Evolutionary conservation across 53 echinoderm and acorn worm species (phyloP).

Genomic region (Crossaster papposus): DNA sequence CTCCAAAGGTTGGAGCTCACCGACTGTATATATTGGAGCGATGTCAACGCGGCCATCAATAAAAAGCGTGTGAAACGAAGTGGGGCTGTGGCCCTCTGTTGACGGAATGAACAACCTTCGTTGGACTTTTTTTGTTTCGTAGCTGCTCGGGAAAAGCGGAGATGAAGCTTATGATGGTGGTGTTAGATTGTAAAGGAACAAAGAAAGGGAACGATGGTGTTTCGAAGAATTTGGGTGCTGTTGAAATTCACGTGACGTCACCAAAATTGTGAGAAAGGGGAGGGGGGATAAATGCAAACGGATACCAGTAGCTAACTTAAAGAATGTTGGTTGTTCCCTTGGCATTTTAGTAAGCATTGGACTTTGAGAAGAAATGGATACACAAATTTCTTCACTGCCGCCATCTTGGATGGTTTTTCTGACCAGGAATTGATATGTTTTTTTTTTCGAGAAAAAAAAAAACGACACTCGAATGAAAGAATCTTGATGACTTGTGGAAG

Average conservation of each 20-base stretch:
- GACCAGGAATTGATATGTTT: not conserved
- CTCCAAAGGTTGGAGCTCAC: not conserved
- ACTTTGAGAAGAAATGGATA: not conserved
- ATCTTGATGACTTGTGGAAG: not conserved
- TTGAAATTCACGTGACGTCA: too few relatives aligned
- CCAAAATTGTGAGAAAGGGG: not conserved
- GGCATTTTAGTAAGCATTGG: not conserved
- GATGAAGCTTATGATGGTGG: not conserved
- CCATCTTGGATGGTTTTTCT: not conserved
- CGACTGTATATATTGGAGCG: not conserved
- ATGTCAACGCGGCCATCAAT: constrained; percentile 23
- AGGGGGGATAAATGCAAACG: not conserved
- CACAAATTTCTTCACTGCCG: not conserved
- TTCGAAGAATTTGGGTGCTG: not conserved
- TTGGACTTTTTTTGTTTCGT: too few relatives aligned
- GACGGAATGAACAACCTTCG: too few relatives aligned
- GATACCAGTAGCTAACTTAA: not conserved
- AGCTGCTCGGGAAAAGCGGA: too few relatives aligned
- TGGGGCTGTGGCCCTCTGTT: not conserved
- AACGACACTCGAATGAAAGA: not conserved
- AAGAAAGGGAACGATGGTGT: too few relatives aligned
- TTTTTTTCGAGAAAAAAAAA: not conserved
- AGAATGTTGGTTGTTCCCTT: not conserved
- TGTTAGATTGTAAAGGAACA: not conserved
- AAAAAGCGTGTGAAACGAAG: not conserved